Evolutionary conservation across 1,140 invertebrate genomes (phyloP).

Genomic region (Gryllus bimaculatus): DNA sequence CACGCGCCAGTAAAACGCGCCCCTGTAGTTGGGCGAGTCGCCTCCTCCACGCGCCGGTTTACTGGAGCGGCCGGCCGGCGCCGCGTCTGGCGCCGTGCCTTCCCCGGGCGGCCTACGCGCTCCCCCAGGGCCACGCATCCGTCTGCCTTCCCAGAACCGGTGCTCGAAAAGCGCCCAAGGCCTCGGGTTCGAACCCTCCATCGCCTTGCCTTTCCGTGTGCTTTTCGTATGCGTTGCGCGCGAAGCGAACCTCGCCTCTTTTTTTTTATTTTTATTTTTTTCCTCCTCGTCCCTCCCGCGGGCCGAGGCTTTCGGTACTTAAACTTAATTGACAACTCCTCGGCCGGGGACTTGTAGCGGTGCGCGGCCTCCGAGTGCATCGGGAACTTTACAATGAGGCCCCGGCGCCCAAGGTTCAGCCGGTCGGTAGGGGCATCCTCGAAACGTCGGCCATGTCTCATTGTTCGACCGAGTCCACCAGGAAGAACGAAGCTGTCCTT

Average conservation of each 20-base stretch:
- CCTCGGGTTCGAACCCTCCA: neutral
- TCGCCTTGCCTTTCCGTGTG: neutral
- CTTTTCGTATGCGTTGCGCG: neutral
- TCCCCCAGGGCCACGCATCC: neutral
- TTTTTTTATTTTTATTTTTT: neutral
- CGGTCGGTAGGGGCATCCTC: neutral
- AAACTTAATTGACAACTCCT: slow-evolving; percentile 5
- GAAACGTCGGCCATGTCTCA: neutral
- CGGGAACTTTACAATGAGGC: neutral
- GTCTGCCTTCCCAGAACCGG: neutral
- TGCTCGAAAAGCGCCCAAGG: neutral
- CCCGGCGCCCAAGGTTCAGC: neutral
- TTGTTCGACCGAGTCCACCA: neutral
- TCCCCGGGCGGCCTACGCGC: no score
- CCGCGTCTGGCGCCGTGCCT: no score
- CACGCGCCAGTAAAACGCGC: no score
- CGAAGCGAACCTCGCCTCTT: neutral
- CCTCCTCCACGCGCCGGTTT: no score
- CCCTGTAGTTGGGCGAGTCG: no score
- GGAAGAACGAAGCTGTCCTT: neutral
- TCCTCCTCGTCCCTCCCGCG: neutral
- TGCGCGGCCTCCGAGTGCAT: neutral
- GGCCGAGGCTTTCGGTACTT: neutral
- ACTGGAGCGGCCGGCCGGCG: no score
- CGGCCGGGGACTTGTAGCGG: neutral